These are phyloP conservation scores for Lacanobia wlatinum DNA, from an alignment of 2,888 invertebrate species.

Conservation along the genomic window DNA sequence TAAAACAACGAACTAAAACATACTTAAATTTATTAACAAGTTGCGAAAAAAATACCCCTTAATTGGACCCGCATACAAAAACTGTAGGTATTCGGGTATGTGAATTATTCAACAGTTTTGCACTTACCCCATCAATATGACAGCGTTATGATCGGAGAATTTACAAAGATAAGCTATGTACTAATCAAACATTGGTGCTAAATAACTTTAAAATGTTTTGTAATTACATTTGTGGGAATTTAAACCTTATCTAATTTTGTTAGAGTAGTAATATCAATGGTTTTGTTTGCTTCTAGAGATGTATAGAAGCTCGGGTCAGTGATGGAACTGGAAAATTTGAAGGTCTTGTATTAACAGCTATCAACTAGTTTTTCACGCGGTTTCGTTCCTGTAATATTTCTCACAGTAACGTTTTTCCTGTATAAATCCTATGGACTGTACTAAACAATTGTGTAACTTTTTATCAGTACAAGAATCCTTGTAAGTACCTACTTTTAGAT, in stretches of 20 bases:
- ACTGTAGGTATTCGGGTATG: slow-evolving; percentile 21
- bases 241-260: background rate
- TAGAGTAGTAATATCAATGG: background rate
- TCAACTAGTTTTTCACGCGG: background rate
- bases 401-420: no score
- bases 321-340: background rate
- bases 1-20: background rate
- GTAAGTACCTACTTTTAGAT: no score
- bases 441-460: no score
- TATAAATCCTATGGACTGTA: no score
- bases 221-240: slow-evolving; percentile 1
- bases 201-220: slow-evolving; percentile 24
- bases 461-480: no score
- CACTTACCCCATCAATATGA: slow-evolving; percentile 46
- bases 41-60: slow-evolving; percentile 19
- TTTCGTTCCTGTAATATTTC: background rate
- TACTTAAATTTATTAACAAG: background rate
- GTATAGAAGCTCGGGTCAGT: background rate
- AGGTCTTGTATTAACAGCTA: background rate
- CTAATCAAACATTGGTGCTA: slow-evolving; percentile 17
- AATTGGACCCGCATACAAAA: slow-evolving; percentile 57
- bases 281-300: background rate
- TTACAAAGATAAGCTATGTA: slow-evolving; percentile 50
- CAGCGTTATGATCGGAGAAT: slow-evolving; percentile 62
- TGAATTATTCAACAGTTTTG: slow-evolving; percentile 42